phyloP scores from a whole-genome alignment of 2,113 vertebrate species.

The Calypte anna region DNA sequence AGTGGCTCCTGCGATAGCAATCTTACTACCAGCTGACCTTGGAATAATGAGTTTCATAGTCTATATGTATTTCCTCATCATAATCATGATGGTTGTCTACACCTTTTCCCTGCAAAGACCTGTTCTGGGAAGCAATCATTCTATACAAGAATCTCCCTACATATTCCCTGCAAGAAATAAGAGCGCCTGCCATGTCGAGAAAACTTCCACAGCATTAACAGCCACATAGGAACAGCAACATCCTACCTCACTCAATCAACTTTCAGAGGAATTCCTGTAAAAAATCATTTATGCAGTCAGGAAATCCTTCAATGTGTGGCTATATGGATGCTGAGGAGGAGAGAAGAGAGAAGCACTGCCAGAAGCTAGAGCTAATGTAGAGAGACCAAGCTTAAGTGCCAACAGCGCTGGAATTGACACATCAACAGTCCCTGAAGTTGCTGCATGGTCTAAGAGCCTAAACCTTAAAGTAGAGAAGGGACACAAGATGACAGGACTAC shows the following conservation, averaged over 20 bases:
- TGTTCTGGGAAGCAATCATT: not conserved
- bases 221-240: not conserved
- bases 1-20: not conserved
- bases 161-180: not conserved
- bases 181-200: not conserved
- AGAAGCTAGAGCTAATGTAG: not conserved
- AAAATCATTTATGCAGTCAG: not conserved
- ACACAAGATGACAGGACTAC: not conserved
- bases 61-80: not conserved
- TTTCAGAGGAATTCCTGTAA: constrained; percentile 2
- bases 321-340: not conserved
- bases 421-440: not conserved
- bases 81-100: not conserved
- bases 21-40: not conserved
- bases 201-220: not conserved
- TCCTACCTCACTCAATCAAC: not conserved
- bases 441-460: not conserved
- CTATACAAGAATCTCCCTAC: not conserved
- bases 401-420: not conserved
- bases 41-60: not conserved
- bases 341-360: not conserved
- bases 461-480: not conserved
- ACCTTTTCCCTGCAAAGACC: not conserved
- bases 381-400: not conserved
- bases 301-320: not conserved